Percentiles rank a stretch among this genome's conserved stretches.
Evolutionary conservation across 2,113 vertebrate genomes (phyloP).

Genomic region (Halcyon malimbica): DNA sequence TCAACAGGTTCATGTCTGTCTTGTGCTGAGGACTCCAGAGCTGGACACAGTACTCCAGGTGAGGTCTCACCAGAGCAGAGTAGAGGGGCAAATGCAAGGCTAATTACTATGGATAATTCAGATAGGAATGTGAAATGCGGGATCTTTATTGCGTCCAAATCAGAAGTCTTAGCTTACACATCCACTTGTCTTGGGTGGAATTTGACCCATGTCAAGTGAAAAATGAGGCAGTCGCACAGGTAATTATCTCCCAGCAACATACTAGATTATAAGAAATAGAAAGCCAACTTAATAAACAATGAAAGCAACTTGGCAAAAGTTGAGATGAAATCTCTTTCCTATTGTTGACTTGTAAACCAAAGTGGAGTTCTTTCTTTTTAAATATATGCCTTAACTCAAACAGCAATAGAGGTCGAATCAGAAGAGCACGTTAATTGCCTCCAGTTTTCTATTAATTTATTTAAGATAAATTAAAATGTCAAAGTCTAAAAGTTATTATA

Average conservation of each 20-base stretch:
- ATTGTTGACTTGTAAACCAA: not conserved
- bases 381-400: not conserved
- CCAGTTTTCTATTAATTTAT: not conserved
- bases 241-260: not conserved
- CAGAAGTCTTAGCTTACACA: not conserved
- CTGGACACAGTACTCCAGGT: not conserved
- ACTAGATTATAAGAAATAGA: not conserved
- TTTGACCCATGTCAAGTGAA: not conserved
- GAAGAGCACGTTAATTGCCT: not conserved
- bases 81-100: not conserved
- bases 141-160: not conserved
- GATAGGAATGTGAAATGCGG: not conserved
- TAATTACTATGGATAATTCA: not conserved
- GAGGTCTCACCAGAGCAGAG: not conserved
- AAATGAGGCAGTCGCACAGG: not conserved
- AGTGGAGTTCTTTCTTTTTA: not conserved
- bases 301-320: not conserved
- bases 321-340: not conserved
- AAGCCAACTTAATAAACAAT: not conserved
- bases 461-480: not conserved
- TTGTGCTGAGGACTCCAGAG: not conserved
- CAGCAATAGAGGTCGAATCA: fast-evolving
- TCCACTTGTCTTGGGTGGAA: not conserved
- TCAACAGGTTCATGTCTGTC: not conserved
- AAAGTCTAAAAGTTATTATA: not conserved